A percentile compares a stretch with the other conserved stretches of the same genome.
phyloP scores from a whole-genome alignment of 2,888 invertebrate species.

The Mesoligia furuncula region DNA sequence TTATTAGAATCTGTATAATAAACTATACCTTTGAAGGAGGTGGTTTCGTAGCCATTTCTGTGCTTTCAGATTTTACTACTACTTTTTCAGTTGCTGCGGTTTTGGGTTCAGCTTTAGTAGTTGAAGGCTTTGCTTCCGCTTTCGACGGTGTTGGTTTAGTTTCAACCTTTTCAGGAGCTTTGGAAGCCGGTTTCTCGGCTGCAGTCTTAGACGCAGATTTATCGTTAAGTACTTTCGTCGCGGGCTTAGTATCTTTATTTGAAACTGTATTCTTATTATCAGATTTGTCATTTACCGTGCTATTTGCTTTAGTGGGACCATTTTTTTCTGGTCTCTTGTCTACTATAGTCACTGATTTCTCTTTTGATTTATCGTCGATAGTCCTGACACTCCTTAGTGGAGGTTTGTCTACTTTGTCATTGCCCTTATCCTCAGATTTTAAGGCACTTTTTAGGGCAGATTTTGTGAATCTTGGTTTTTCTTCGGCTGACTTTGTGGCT shows the following conservation, averaged over 20 bases:
- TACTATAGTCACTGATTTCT: slow-evolving; percentile 85
- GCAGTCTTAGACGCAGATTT: slow-evolving; percentile 65
- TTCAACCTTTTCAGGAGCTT: slow-evolving; percentile 63
- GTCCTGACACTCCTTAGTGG: slow-evolving; percentile 83
- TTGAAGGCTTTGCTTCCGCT: slow-evolving; percentile 62
- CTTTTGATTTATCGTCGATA: slow-evolving; percentile 85
- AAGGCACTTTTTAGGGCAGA: slow-evolving; percentile 69
- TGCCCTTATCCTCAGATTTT: slow-evolving; percentile 76
- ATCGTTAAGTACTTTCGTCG: slow-evolving; percentile 68
- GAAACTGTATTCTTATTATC: slow-evolving; percentile 65
- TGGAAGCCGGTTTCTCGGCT: slow-evolving; percentile 65
- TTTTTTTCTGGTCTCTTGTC: slow-evolving; percentile 82
- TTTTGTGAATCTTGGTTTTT: slow-evolving; percentile 83
- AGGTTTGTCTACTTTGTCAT: slow-evolving; percentile 80
- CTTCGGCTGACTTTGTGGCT: slow-evolving; percentile 77
- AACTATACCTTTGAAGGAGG: slow-evolving; percentile 83
- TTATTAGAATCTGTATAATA: background rate
- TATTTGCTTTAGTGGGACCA: slow-evolving; percentile 74
- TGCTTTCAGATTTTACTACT: slow-evolving; percentile 78
- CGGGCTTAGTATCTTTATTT: slow-evolving; percentile 68
- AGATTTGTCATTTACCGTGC: slow-evolving; percentile 70
- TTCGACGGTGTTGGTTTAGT: slow-evolving; percentile 52
- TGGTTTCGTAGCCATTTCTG: slow-evolving; percentile 87
- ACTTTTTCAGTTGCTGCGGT: slow-evolving; percentile 71
- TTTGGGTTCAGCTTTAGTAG: slow-evolving; percentile 63